Evolutionary conservation across 2,888 invertebrate genomes (phyloP).

Genomic region (Lomographa bimaculata): DNA sequence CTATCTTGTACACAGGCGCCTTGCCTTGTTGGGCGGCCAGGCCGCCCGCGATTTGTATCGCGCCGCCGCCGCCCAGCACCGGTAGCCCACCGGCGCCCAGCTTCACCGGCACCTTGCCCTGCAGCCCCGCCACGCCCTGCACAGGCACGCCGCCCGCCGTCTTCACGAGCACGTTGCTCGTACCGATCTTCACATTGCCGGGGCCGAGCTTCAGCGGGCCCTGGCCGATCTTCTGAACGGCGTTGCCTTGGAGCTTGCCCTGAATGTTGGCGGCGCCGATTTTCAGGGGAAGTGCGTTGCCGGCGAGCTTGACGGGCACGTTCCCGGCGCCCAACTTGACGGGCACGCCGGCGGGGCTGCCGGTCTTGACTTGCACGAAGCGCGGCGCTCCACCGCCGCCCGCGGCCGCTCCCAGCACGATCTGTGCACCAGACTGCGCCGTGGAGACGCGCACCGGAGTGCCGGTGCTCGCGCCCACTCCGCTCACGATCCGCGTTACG

Average conservation of each 20-base stretch:
- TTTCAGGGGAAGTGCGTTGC: constrained; percentile 67
- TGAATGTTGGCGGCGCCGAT: constrained; percentile 69
- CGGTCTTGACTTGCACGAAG: constrained; percentile 74
- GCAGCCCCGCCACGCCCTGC: constrained; percentile 61
- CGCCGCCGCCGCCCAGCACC: constrained; percentile 62
- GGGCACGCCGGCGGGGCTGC: constrained; percentile 64
- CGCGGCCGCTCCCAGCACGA: constrained; percentile 58
- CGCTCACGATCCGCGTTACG: constrained; percentile 72
- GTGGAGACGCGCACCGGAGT: constrained; percentile 71
- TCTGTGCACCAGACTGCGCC: constrained; percentile 65
- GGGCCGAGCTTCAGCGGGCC: constrained; percentile 69
- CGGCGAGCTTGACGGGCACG: constrained; percentile 67
- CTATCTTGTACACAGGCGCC: constrained; percentile 77
- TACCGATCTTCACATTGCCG: constrained; percentile 75
- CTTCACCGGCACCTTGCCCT: constrained; percentile 63
- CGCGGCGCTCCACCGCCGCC: constrained; percentile 63
- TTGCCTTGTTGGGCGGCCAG: constrained; percentile 64
- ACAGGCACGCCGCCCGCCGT: constrained; percentile 68
- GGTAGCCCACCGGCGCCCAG: constrained; percentile 63
- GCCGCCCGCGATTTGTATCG: constrained; percentile 63
- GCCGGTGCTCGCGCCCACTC: constrained; percentile 64
- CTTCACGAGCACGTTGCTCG: constrained; percentile 74
- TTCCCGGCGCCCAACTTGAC: constrained; percentile 68
- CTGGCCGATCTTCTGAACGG: constrained; percentile 63
- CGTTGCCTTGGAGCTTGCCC: constrained; percentile 63